These are phyloP conservation scores for Anhinga rufa DNA, from an alignment of 2,113 vertebrate species.

Conservation along the genomic window DNA sequence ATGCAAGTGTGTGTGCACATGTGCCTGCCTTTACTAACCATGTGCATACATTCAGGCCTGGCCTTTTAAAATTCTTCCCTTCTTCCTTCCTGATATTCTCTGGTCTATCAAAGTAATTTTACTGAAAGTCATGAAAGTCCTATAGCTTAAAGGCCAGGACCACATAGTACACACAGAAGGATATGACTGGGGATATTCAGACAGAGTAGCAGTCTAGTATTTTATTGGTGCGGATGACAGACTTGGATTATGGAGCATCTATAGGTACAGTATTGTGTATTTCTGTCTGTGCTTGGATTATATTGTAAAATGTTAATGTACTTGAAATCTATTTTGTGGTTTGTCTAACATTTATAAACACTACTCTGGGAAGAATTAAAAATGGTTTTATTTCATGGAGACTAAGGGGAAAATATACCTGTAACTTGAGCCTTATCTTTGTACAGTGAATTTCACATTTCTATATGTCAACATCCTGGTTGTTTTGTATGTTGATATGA, in stretches of 20 bases:
- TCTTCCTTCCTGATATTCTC: not conserved
- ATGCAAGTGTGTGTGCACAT: conserved; percentile 29
- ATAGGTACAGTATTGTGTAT: conserved; percentile 78
- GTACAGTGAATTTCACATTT: conserved; percentile 95
- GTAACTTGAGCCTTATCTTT: conserved; percentile 96
- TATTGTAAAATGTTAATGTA: conserved; percentile 74
- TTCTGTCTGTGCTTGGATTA: conserved; percentile 76
- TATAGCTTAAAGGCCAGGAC: not conserved
- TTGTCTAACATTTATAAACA: conserved; percentile 82
- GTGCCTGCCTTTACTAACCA: not conserved
- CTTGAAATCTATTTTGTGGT: conserved; percentile 76
- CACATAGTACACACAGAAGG: not conserved
- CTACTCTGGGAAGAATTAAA: conserved; percentile 85
- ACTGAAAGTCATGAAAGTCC: not conserved
- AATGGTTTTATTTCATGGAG: conserved; percentile 70
- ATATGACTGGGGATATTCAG: not conserved
- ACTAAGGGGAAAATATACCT: conserved; percentile 71
- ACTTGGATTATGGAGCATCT: conserved; percentile 56
- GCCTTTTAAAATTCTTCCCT: not conserved
- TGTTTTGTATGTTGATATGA: conserved; percentile 98
- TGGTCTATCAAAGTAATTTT: not conserved
- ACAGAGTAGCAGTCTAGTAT: not conserved
- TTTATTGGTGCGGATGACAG: conserved; percentile 33
- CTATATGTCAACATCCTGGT: conserved; percentile 89
- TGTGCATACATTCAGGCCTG: conserved; percentile 1